Percentiles rank a stretch among this genome's conserved stretches.
Evolutionary conservation across 1,140 invertebrate species (phyloP).

Genomic region (Parasteatoda tepidariorum): DNA sequence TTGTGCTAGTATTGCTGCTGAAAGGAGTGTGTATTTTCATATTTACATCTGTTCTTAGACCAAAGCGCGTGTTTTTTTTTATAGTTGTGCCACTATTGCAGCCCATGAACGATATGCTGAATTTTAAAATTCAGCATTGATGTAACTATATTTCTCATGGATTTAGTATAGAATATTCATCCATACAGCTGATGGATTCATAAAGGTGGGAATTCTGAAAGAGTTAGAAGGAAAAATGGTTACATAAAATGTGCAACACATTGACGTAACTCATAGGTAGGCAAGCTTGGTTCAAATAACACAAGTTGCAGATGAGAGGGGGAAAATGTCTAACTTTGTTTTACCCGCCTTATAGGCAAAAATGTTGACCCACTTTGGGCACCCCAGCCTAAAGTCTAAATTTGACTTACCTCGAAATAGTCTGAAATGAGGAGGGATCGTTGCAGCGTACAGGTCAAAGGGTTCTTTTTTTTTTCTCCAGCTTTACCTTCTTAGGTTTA

Average conservation of each 20-base stretch:
- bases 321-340: constrained; percentile 23
- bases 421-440: constrained; percentile 25
- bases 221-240: background rate
- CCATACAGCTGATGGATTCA: too few relatives aligned
- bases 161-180: too few relatives aligned
- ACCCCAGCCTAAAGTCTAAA: constrained; percentile 40
- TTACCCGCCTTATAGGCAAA: constrained; percentile 8
- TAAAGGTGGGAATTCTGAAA: too few relatives aligned
- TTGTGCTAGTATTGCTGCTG: too few relatives aligned
- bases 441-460: constrained; percentile 41
- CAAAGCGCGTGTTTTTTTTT: too few relatives aligned
- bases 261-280: background rate
- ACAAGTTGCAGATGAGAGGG: background rate
- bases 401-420: constrained; percentile 51
- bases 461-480: constrained; percentile 45
- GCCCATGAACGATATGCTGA: too few relatives aligned
- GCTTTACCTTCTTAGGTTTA: constrained; percentile 27
- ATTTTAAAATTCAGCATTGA: too few relatives aligned
- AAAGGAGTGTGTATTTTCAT: too few relatives aligned
- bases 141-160: too few relatives aligned
- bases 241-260: background rate
- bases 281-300: constrained; percentile 47
- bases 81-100: too few relatives aligned
- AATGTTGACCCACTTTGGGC: constrained; percentile 51
- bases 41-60: too few relatives aligned